Conservation (phyloP, 2,888 invertebrate genomes). For the Oegoconia quadripuncta region DNA sequence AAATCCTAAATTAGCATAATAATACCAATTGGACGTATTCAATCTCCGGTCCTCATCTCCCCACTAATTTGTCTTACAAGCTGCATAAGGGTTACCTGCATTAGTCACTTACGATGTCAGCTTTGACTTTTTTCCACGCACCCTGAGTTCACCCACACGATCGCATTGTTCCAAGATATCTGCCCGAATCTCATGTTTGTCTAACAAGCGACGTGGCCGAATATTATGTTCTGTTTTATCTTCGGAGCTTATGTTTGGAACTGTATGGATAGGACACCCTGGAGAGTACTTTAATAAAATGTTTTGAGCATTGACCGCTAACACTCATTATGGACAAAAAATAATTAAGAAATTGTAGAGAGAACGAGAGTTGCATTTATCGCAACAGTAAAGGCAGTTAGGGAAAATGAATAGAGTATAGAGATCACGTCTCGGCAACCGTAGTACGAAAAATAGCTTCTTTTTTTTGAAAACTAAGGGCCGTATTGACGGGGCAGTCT, state of each 20-base stretch:
- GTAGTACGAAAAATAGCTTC: too few species aligned
- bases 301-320: not conserved
- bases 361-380: too few species aligned
- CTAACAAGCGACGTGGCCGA: constrained; percentile 76
- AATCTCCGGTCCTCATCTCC: too few species aligned
- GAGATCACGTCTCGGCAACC: too few species aligned
- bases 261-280: constrained; percentile 27
- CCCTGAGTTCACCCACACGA: constrained; percentile 65
- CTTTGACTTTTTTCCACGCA: constrained; percentile 32
- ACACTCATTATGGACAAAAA: too few species aligned
- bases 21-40: not conserved
- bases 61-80: constrained; percentile 53
- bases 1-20: too few species aligned
- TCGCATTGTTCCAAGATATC: constrained; percentile 66
- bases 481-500: too few species aligned
- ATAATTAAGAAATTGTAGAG: too few species aligned
- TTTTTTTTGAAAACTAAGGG: too few species aligned
- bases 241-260: constrained; percentile 33
- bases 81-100: constrained; percentile 30
- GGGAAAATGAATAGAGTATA: too few species aligned
- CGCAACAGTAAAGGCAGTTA: too few species aligned
- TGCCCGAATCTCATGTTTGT: constrained; percentile 70
- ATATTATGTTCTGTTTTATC: constrained; percentile 71
- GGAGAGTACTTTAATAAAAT: not conserved
- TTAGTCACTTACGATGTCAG: constrained; percentile 44